phyloP scores from a whole-genome alignment of 2,888 invertebrate species.

The Hesperia comma region DNA sequence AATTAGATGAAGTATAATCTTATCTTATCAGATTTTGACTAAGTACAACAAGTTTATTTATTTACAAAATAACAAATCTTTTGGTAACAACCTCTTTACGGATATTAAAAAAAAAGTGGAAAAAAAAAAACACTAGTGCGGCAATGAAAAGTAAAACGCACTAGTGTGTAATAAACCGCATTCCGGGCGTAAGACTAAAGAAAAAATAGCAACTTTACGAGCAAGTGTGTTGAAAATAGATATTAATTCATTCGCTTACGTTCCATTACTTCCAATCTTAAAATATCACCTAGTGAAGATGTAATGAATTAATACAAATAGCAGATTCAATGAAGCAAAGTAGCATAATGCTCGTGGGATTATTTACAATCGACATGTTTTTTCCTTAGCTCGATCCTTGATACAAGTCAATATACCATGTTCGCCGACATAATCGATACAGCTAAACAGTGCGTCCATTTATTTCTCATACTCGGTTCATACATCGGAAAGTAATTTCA shows the following conservation, averaged over 20 bases:
- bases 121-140: too few relatives aligned
- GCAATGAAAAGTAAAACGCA: too few relatives aligned
- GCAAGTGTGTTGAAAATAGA: too few relatives aligned
- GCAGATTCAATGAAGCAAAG: conserved; percentile 12
- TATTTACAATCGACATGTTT: conserved; percentile 33
- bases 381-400: conserved; percentile 37
- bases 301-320: conserved; percentile 1
- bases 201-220: too few relatives aligned
- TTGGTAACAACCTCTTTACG: too few relatives aligned
- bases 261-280: not conserved
- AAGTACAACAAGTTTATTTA: too few relatives aligned
- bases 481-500: conserved; percentile 72
- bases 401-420: conserved; percentile 42
- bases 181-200: too few relatives aligned
- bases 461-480: conserved; percentile 63
- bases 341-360: conserved; percentile 45
- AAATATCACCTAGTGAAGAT: conserved; percentile 1
- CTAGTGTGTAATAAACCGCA: too few relatives aligned
- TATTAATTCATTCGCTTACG: conserved; percentile 12
- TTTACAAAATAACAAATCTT: too few relatives aligned
- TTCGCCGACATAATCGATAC: conserved; percentile 46
- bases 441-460: conserved; percentile 52
- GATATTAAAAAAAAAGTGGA: too few relatives aligned
- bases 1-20: too few relatives aligned
- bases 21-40: too few relatives aligned